Percentiles rank a stretch among this genome's conserved stretches.
These are phyloP conservation scores for Halcyon smyrnensis DNA, from an alignment of 2,797 vertebrate species.

Conservation along the genomic window DNA sequence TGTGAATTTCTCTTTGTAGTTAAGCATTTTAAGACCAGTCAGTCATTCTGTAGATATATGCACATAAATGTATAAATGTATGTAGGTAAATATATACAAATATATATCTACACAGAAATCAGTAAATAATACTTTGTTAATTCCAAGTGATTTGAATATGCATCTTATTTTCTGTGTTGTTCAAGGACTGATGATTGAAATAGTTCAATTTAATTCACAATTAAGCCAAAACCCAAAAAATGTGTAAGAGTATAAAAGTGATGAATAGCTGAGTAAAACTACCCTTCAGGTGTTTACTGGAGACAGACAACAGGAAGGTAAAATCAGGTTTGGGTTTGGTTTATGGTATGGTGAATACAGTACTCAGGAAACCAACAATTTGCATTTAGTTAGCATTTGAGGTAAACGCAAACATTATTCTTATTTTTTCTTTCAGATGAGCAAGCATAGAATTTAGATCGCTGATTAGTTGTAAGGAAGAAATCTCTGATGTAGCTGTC, in stretches of 20 bases:
- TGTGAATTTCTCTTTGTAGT: neutral
- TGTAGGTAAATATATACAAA: neutral
- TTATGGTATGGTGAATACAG: neutral
- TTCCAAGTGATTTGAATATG: neutral
- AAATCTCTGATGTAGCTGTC: rapidly evolving
- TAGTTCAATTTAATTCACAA: neutral
- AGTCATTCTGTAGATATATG: neutral
- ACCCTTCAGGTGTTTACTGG: neutral
- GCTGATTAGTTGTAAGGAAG: neutral
- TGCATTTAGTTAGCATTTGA: neutral
- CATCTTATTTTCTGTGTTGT: neutral
- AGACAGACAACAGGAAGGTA: neutral
- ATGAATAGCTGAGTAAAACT: neutral
- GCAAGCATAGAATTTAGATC: neutral
- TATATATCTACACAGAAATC: neutral
- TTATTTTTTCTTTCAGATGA: neutral
- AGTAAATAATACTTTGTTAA: neutral
- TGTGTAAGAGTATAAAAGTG: neutral
- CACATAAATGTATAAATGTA: neutral
- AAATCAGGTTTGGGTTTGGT: neutral
- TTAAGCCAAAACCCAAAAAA: neutral
- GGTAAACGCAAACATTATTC: neutral
- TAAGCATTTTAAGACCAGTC: neutral
- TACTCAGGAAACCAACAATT: neutral
- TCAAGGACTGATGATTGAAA: neutral